Base-by-base conservation (phyloP, 2,113 vertebrate genomes). In the Pteronura brasiliensis region DNA sequence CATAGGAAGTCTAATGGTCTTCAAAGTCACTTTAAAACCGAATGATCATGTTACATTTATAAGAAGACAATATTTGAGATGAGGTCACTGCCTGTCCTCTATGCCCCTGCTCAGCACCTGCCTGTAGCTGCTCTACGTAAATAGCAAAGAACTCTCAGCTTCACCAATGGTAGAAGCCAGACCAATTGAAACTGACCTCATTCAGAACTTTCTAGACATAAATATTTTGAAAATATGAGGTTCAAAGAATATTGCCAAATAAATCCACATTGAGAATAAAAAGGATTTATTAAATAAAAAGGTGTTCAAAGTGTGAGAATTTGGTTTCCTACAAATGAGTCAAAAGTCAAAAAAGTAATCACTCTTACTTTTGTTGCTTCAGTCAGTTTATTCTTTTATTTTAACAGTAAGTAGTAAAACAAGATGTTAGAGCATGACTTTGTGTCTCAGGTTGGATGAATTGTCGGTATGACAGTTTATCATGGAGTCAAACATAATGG, bases 201-300 rank as follows among this genome's bases (percentile, higher is more conserved):
- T 96, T 88, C 52, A 96, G 72, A 96, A 72, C 7, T 94, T 96
- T 91, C 63, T 59, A 49, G 80, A 36, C 74, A 69, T 74, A 90
- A 92, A 44, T 80, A 31, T 34, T 76, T 17, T 84, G 57, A 92
- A 95, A 95, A 87, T 34, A 20, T 65, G 47, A 67, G 34, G 36
- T 88, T 87, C 84, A 89, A 83, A 93, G 81, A 82, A 61, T n/a
- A 34, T 29, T 52, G 2, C 14, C 36, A 80, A 42, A 17, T 84
- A 15, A 47, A 67, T 65, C 10, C 23, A 76, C 14, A 18, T 44
- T 63, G 65, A 74, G 81, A 79, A 69, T 8, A 67, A 67, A 96
- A 91, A 47, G 4, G 4, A 13, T 57, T 72, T 23, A 15, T 90
- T 95, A 61, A 85, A 55, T 86, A 57, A 71, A 95, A 95, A 80